Percentiles rank a stretch among this genome's conserved stretches.
Conservation (phyloP, 2,113 vertebrate species). For the Anser brachyrhynchus region DNA sequence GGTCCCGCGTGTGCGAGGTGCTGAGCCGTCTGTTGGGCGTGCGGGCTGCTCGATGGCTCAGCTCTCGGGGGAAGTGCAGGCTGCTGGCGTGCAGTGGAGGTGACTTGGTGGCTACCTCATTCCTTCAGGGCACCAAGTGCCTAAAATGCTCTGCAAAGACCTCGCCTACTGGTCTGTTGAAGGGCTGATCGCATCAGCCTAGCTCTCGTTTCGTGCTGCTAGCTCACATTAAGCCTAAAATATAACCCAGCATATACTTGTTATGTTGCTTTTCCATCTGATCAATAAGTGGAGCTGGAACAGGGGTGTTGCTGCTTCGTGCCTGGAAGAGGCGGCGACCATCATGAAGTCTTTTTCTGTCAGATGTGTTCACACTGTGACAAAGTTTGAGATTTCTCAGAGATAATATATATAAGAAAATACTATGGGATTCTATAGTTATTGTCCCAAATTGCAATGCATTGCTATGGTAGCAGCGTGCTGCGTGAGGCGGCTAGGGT, state of each 20-base stretch:
- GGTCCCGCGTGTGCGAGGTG: background rate
- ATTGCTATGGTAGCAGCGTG: conserved; percentile 54
- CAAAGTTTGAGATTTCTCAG: background rate
- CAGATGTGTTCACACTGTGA: background rate
- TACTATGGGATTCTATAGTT: background rate
- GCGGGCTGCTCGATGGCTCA: background rate
- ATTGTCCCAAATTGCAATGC: conserved; percentile 34
- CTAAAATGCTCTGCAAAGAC: background rate
- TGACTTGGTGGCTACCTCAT: background rate
- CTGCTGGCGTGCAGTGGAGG: background rate
- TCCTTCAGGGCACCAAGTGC: background rate
- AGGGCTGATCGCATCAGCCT: background rate
- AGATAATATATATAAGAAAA: background rate
- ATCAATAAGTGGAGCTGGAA: background rate
- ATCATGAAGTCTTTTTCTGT: background rate
- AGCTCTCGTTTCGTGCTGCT: background rate
- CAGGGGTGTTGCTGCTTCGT: background rate
- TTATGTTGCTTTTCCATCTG: background rate
- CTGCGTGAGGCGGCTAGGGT: background rate
- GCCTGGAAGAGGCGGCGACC: background rate
- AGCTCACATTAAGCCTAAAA: background rate
- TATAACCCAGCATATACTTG: background rate
- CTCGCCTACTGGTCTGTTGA: background rate
- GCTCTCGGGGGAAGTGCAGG: background rate
- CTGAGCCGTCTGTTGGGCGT: background rate